Evolutionary conservation across 2,888 invertebrate genomes (phyloP), one percentile per base, ranked within the genome.

Genomic region (Prosopocoilus inquinatus): DNA sequence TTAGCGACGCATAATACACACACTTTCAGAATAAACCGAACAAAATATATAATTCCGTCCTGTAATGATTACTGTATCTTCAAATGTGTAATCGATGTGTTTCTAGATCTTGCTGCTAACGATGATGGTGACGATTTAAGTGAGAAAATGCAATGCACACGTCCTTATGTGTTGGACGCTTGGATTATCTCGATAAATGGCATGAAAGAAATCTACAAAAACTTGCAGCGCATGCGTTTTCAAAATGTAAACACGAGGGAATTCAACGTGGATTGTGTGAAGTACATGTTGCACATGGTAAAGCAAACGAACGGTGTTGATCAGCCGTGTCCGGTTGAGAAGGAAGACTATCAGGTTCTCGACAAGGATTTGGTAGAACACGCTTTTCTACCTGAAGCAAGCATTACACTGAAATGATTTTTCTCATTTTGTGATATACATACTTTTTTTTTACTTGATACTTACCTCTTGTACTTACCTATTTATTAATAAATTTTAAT

Each of bases 161-260:
- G 39, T 13, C 57, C 57, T n/a, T 57, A 43, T 12, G 33, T 51
- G 9, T 43, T 57, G 33, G 51, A 48, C 16, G 57, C 52, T 11
- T 57, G 57, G 57, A 16, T 48, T 11, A 46, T 53, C 35, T 44
- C 39, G 4, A 43, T 51, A 12, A 57, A 57, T 49, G 57, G 57
- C n/a, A 45, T 48, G 39, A 48, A 34, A 9, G 43, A 41, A 34
- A 13, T 57, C 4, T 46, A 35, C 28, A 44, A 57, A 33, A 36
- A 33, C 28, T 44, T 57, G 15, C 12, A 36, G 7, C 49, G 33
- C 7, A 53, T 50, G 15, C 52, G 46, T 11, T 32, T 52, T 28
- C 12, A 9, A 2, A 11, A 28, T 20, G 9, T 57, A 20, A 28
- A 53, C 39, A 57, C 44, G 9, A 44, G 35, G 9, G 12, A 33